Conservation (phyloP, 2,113 vertebrate genomes). For the Noturus placidus region DNA sequence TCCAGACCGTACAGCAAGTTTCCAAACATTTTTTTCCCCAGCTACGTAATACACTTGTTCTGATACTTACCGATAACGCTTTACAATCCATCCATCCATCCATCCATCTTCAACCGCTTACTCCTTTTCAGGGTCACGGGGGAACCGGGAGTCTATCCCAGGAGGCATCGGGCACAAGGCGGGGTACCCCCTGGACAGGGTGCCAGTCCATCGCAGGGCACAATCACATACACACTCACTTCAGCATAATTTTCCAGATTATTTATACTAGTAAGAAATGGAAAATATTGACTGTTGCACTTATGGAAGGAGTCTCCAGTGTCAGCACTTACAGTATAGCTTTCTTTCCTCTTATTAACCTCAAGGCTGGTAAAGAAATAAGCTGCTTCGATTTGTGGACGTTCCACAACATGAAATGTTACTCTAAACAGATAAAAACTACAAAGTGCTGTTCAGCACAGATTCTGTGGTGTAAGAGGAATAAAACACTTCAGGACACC, state of each 20-base stretch:
- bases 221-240: too few species aligned
- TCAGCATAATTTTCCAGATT: not conserved
- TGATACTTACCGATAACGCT: not conserved
- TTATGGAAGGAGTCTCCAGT: not conserved
- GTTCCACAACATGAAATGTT: not conserved
- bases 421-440: not conserved
- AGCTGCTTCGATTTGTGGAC: not conserved
- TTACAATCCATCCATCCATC: too few species aligned
- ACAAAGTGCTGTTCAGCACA: not conserved
- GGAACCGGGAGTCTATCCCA: too few species aligned
- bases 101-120: too few species aligned
- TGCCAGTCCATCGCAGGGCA: too few species aligned
- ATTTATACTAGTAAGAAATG: not conserved
- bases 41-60: not conserved
- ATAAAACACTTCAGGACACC: not conserved
- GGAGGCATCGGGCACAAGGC: too few species aligned
- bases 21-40: too few species aligned
- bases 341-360: not conserved
- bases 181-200: too few species aligned
- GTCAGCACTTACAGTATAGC: not conserved
- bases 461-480: not conserved
- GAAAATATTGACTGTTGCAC: not conserved
- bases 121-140: too few species aligned
- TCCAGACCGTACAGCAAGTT: not conserved
- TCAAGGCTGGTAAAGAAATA: not conserved